A percentile compares a stretch with the other conserved stretches of the same genome.
phyloP scores from a whole-genome alignment of 1,140 invertebrate species.

The Leptestheria dahalacensis region DNA sequence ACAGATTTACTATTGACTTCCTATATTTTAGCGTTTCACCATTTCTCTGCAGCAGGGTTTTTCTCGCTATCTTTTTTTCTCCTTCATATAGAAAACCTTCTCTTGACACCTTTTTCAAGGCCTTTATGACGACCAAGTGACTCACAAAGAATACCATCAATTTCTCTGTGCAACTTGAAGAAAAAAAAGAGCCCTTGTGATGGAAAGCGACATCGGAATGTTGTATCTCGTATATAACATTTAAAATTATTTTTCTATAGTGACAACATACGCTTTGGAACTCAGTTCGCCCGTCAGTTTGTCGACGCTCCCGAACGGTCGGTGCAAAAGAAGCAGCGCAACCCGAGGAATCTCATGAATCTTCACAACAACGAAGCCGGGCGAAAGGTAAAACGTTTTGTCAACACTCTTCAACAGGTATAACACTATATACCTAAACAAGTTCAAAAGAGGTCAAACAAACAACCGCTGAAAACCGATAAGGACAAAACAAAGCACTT shows the following conservation, averaged over 20 bases:
- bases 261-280: slow-evolving; percentile 45
- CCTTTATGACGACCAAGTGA: too few relatives aligned
- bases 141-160: too few relatives aligned
- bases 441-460: neutral
- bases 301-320: slow-evolving; percentile 41
- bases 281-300: slow-evolving; percentile 40
- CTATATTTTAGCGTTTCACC: neutral
- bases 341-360: slow-evolving; percentile 40
- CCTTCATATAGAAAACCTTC: too few relatives aligned
- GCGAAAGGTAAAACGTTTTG: slow-evolving; percentile 32
- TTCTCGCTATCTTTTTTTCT: too few relatives aligned
- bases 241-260: too few relatives aligned
- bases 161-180: too few relatives aligned
- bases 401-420: neutral
- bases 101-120: too few relatives aligned
- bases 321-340: slow-evolving; percentile 27
- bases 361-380: slow-evolving; percentile 51
- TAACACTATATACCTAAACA: neutral
- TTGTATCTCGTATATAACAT: too few relatives aligned
- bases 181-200: too few relatives aligned
- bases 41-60: neutral
- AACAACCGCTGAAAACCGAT: neutral
- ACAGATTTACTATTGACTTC: neutral
- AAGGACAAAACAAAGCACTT: neutral
- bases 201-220: too few relatives aligned